A percentile compares a stretch with the other conserved stretches of the same genome.
Conservation (phyloP, 2,888 invertebrate species). For the Parasteatoda lunata region DNA sequence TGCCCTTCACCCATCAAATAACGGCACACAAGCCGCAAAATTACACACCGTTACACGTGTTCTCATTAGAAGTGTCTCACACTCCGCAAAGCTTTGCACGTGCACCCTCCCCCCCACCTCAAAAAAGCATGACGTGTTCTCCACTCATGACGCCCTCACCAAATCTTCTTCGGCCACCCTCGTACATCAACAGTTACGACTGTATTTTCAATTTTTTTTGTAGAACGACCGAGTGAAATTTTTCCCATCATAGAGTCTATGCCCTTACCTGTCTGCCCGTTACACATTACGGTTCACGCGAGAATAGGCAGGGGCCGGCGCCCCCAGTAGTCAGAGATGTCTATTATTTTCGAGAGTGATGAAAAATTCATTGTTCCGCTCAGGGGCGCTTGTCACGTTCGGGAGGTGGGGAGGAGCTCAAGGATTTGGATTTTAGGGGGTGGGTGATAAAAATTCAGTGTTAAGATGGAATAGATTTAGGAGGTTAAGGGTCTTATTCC, state of each 20-base stretch:
- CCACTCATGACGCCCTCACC: neutral
- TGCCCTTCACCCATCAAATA: conserved; percentile 2
- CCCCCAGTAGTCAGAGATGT: neutral
- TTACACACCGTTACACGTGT: conserved; percentile 22
- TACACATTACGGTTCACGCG: neutral
- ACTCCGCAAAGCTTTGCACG: neutral
- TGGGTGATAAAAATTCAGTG: neutral
- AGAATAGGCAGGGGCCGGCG: neutral
- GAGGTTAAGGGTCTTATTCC: neutral
- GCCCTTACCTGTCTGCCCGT: neutral
- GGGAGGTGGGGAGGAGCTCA: neutral
- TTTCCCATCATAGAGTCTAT: neutral
- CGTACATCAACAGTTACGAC: neutral
- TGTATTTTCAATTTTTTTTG: neutral
- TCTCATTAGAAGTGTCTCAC: conserved; percentile 9
- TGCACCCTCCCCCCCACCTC: neutral
- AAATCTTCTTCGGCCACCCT: neutral
- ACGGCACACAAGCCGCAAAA: conserved; percentile 5
- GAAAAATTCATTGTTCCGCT: conserved; percentile 51
- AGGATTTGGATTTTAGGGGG: neutral
- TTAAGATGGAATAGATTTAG: neutral
- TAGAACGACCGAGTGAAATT: neutral
- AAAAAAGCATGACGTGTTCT: conserved; percentile 2
- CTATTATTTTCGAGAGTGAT: conserved; percentile 39
- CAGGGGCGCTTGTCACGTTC: neutral